Conservation (phyloP, 2,797 vertebrate species). For the Amazona ochrocephala region DNA sequence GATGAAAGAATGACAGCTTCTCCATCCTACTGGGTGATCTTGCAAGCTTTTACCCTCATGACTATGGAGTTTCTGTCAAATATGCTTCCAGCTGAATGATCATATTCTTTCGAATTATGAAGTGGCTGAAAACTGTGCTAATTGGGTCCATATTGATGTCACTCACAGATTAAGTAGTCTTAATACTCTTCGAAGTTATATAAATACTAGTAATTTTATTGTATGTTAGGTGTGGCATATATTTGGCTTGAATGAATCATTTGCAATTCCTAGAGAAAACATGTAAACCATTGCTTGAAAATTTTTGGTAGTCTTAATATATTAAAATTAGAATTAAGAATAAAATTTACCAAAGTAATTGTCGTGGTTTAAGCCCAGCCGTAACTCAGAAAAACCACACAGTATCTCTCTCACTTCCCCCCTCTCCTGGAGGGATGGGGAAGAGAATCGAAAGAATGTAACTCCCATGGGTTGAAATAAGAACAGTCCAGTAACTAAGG, state of each 20-base stretch:
- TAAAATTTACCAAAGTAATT: background rate
- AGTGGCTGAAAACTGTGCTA: slow-evolving; percentile 78
- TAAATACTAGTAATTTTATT: slow-evolving; percentile 54
- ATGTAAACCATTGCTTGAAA: background rate
- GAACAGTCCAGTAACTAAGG: too few relatives aligned
- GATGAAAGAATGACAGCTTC: slow-evolving; percentile 79
- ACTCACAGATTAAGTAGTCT: slow-evolving; percentile 73
- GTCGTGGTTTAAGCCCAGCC: too few relatives aligned
- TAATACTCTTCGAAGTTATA: slow-evolving; percentile 59
- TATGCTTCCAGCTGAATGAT: slow-evolving; percentile 79
- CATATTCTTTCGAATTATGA: slow-evolving; percentile 79
- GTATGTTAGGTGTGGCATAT: background rate
- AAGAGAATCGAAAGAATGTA: too few relatives aligned
- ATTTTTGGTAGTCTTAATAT: background rate
- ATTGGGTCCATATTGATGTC: slow-evolving; percentile 76
- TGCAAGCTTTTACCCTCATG: slow-evolving; percentile 79
- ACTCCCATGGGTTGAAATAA: too few relatives aligned
- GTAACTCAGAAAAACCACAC: too few relatives aligned
- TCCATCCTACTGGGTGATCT: slow-evolving; percentile 79
- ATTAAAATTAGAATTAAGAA: slow-evolving; percentile 17
- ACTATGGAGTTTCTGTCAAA: slow-evolving; percentile 83
- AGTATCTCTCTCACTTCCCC: too few relatives aligned
- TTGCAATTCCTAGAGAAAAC: background rate
- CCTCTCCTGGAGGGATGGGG: too few relatives aligned
- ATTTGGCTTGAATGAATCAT: slow-evolving; percentile 15